Conservation (phyloP, 2,797 vertebrate species). For the Aphelocoma californica region DNA sequence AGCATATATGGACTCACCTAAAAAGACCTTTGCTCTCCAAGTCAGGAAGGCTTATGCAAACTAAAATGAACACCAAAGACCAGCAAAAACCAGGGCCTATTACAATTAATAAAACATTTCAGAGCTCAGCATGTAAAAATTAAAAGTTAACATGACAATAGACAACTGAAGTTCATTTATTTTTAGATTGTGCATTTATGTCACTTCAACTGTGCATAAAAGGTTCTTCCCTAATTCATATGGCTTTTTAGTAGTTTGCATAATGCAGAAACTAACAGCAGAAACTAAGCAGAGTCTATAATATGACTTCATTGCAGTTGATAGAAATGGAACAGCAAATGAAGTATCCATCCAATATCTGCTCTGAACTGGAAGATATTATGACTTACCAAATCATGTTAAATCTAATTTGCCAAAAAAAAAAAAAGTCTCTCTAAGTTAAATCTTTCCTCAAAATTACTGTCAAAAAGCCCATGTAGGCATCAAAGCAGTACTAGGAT, state of each 20-base stretch:
- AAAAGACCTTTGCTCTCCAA: not conserved
- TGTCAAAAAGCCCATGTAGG: slow-evolving; percentile 5
- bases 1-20: not conserved
- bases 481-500: slow-evolving; percentile 20
- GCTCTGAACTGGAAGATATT: slow-evolving; percentile 37
- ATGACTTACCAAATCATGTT: slow-evolving; percentile 25
- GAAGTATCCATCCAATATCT: slow-evolving; percentile 9
- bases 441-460: slow-evolving; percentile 31
- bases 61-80: not conserved
- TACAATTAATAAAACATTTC: slow-evolving; percentile 47
- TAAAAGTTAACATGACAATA: slow-evolving; percentile 44
- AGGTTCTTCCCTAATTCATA: slow-evolving; percentile 49
- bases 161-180: slow-evolving; percentile 31
- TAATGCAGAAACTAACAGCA: slow-evolving; percentile 23
- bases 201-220: slow-evolving; percentile 40
- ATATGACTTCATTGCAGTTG: slow-evolving; percentile 11
- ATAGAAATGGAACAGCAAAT: slow-evolving; percentile 10
- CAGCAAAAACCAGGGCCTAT: not conserved
- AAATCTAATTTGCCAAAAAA: not conserved
- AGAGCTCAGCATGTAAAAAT: not conserved
- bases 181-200: slow-evolving; percentile 17
- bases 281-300: not conserved
- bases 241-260: slow-evolving; percentile 43
- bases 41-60: not conserved
- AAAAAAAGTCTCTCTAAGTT: not conserved